Base-by-base conservation (phyloP, 1,140 invertebrate species). In the Lordiphosa clarofinis region DNA sequence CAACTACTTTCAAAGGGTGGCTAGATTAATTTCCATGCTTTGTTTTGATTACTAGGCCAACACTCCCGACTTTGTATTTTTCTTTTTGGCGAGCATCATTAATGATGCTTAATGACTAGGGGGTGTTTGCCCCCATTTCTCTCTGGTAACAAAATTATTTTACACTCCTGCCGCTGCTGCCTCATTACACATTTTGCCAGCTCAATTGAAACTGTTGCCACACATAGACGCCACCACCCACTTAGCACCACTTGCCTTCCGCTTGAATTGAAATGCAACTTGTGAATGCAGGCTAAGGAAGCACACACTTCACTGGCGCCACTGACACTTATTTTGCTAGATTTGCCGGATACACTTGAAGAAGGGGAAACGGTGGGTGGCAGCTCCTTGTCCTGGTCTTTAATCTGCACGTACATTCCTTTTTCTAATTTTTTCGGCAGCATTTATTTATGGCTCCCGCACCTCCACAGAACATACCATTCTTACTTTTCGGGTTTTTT, bases 271-370 rank as follows among this genome's bases (percentile, higher is more conserved):
- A 67, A 81, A 72, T 82, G 76, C 76, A 75, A 62, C 63, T 44
- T 67, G 47, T 47, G 56, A 64, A 50, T 73, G 65, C 63, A 67
- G 28, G 42, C 55, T 52, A 60, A 68, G 60, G 56, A 69, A 68
- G 59, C 48, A 21, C 46, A 31, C 44, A 46, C 49, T 58, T 60
- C 50, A 60, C 40, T 65, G 10, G 59, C 52, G 56, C 65, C 75
- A 81, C 75, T 75, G 56, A 60, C 75, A 81, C 75, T 75, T 81
- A 81, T 58, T 79, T 79, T 65, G 71, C 66, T 67, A 72, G 76
- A 72, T 71, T 76, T 81, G 61, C 53, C 46, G 28, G 46, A 56
- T 75, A 76, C 63, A 53, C 44, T 69, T 28, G 21, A 37, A 50
- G 48, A 35, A 42, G 46, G 37, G 50, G 54, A 67, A 58, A 47